Percentiles rank a stretch among this genome's conserved stretches.
These are phyloP conservation scores for Chionoecetes opilio DNA, from an alignment of 1,140 invertebrate species.

Conservation along the genomic window DNA sequence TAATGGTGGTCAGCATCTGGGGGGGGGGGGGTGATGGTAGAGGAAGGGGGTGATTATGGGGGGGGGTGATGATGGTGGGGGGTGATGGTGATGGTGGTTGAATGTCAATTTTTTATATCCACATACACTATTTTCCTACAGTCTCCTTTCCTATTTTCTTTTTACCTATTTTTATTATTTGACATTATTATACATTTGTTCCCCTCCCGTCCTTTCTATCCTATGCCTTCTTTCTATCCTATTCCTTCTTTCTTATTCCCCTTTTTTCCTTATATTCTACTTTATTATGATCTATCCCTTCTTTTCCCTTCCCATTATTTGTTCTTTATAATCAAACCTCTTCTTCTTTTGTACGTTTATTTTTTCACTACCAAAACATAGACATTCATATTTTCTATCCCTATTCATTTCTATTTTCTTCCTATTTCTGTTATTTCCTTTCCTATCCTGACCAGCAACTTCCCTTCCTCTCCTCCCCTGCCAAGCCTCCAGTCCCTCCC, in stretches of 20 bases:
- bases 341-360: too few relatives aligned
- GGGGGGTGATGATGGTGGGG: not conserved
- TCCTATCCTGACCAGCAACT: not conserved
- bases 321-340: too few relatives aligned
- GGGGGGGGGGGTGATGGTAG: not conserved
- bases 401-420: not conserved
- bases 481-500: not conserved
- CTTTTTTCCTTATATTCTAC: not conserved
- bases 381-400: not conserved
- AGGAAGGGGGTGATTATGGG: not conserved
- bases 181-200: not conserved
- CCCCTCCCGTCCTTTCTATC: not conserved
- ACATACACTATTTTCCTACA: not conserved
- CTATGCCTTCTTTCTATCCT: not conserved
- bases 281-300: too few relatives aligned
- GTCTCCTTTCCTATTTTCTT: not conserved
- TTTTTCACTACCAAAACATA: not conserved
- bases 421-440: not conserved
- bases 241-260: not conserved
- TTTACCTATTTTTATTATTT: not conserved
- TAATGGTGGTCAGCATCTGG: slow-evolving; percentile 36
- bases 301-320: not conserved
- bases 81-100: too few relatives aligned
- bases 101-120: not conserved
- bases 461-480: not conserved